Conservation (phyloP, 1,140 invertebrate species). For the Leptinotarsa lineolata region DNA sequence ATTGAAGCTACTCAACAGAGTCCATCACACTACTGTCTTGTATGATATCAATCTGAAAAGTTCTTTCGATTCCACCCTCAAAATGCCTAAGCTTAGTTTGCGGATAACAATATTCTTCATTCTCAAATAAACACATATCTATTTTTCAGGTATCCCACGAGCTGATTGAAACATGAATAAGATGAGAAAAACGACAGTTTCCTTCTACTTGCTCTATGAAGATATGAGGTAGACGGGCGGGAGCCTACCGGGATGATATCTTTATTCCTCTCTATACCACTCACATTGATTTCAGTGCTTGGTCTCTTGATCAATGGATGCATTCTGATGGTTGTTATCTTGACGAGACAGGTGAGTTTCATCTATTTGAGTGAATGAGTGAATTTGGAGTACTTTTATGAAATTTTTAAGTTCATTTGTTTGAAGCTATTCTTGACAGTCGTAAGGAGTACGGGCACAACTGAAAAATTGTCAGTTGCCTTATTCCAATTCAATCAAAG, state of each 20-base stretch:
- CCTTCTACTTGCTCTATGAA: conserved; percentile 23
- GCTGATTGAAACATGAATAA: neutral
- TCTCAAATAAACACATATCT: neutral
- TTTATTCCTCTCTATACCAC: conserved; percentile 50
- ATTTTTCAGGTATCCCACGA: neutral
- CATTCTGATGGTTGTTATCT: conserved; percentile 50
- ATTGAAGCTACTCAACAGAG: too few relatives aligned
- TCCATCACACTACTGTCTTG: too few relatives aligned
- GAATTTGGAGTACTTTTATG: neutral
- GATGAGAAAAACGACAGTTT: neutral
- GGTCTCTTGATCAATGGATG: conserved; percentile 53
- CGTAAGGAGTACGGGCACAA: too few relatives aligned
- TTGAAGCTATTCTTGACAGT: too few relatives aligned
- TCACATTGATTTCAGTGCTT: conserved; percentile 48
- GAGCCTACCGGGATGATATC: conserved; percentile 46
- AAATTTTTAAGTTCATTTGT: too few relatives aligned
- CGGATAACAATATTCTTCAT: too few relatives aligned
- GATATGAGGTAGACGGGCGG: conserved; percentile 27
- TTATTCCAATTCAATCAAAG: too few relatives aligned
- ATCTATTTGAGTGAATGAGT: too few relatives aligned
- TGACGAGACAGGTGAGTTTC: conserved; percentile 52
- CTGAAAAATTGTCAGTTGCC: too few relatives aligned
- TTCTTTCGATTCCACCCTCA: too few relatives aligned
- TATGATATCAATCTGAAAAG: too few relatives aligned
- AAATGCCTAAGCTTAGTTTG: too few relatives aligned